phyloP scores from a whole-genome alignment of 1,140 invertebrate genomes.

The Drosophila pallidifrons region DNA sequence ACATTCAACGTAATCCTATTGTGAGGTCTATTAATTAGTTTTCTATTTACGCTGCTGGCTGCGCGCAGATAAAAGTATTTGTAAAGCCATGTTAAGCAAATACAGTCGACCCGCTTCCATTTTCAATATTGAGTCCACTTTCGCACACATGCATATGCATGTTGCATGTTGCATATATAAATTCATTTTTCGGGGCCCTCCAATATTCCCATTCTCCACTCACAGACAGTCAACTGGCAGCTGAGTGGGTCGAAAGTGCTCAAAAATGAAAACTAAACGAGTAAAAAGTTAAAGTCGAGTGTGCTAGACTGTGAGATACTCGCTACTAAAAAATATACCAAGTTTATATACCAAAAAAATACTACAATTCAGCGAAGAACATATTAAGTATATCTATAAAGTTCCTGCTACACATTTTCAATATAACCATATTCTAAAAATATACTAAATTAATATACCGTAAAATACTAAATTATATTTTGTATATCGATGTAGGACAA shows the following conservation, averaged over 20 bases:
- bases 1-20: not conserved
- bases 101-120: slow-evolving; percentile 5
- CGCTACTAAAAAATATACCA: too few species aligned
- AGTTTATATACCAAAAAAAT: too few species aligned
- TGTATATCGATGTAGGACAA: too few species aligned
- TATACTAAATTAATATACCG: too few species aligned
- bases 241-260: slow-evolving; percentile 16
- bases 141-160: not conserved
- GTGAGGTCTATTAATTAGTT: slow-evolving; percentile 59
- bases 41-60: slow-evolving; percentile 50
- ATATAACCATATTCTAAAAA: too few species aligned
- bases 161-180: not conserved
- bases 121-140: slow-evolving; percentile 16
- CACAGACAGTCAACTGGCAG: not conserved
- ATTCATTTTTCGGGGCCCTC: not conserved
- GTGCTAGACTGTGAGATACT: too few species aligned
- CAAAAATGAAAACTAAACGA: slow-evolving; percentile 9
- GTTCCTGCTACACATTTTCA: too few species aligned
- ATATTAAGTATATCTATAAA: too few species aligned
- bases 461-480: too few species aligned
- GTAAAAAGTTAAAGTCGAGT: too few species aligned
- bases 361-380: too few species aligned
- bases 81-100: slow-evolving; percentile 26
- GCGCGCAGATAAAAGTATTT: slow-evolving; percentile 39
- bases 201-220: not conserved